A percentile compares a stretch with the other conserved stretches of the same genome.
Evolutionary conservation across 2,888 invertebrate genomes (phyloP).

Genomic region (Tipula confusa): DNA sequence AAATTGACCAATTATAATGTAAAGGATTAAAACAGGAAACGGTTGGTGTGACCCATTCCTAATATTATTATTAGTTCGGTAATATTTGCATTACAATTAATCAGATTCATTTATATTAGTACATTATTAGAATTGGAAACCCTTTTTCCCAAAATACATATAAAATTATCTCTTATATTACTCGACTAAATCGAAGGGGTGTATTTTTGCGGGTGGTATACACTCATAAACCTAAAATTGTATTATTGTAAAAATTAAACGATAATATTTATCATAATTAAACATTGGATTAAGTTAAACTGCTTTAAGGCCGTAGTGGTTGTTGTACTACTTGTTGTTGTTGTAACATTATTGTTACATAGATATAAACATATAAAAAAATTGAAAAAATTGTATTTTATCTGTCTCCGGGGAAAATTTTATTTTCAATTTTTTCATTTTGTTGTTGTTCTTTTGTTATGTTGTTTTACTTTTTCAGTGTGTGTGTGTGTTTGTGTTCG

Average conservation of each 20-base stretch:
- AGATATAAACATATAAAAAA: background rate
- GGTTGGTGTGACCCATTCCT: background rate
- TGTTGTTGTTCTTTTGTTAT: background rate
- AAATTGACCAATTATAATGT: too few relatives aligned
- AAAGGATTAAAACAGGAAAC: too few relatives aligned
- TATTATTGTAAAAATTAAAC: background rate
- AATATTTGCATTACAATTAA: background rate
- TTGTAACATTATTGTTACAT: background rate
- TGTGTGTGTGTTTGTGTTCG: too few relatives aligned
- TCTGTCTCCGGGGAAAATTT: constrained; percentile 14
- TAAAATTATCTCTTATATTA: background rate
- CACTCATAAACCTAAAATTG: background rate
- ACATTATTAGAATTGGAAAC: background rate
- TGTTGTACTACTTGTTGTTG: background rate
- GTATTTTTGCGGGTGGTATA: background rate
- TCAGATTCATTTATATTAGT: background rate
- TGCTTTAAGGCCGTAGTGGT: background rate
- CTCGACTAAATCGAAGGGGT: background rate
- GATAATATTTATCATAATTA: constrained; percentile 25
- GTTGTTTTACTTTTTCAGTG: background rate
- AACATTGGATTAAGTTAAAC: constrained; percentile 12
- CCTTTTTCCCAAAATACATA: background rate
- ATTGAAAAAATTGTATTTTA: constrained; percentile 7
- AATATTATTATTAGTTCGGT: background rate
- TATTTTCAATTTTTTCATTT: background rate